Conservation (phyloP, 2,888 invertebrate genomes). For the Athripsodes cinereus region DNA sequence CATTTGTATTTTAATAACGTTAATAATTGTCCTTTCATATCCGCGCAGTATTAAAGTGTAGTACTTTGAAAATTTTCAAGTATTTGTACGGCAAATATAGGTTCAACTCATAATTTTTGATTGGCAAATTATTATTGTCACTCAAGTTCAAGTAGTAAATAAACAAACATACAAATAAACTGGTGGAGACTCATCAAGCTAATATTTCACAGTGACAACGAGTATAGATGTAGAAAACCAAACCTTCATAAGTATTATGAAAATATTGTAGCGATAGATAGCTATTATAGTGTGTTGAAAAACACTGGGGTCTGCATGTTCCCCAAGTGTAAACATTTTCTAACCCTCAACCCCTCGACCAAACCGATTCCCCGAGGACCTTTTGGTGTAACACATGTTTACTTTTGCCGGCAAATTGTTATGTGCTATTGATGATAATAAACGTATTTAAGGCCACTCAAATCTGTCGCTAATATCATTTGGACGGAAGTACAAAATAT, state of each 20-base stretch:
- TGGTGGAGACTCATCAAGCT: too few species aligned
- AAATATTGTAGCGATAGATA: neutral
- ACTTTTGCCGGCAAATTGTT: slow-evolving; percentile 23
- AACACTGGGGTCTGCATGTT: neutral
- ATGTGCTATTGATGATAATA: slow-evolving; percentile 24
- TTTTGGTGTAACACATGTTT: slow-evolving; percentile 23
- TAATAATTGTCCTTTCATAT: too few species aligned
- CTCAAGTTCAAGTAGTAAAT: too few species aligned
- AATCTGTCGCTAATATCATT: slow-evolving; percentile 11
- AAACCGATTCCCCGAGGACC: slow-evolving; percentile 7
- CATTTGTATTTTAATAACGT: too few species aligned
- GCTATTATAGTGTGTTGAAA: neutral
- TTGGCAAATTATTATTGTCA: too few species aligned
- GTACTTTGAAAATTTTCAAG: too few species aligned
- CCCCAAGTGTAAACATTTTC: neutral
- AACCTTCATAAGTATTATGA: neutral
- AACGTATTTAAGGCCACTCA: slow-evolving; percentile 20
- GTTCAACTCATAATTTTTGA: too few species aligned
- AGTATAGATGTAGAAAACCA: neutral
- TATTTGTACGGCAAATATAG: too few species aligned
- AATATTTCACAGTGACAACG: neutral
- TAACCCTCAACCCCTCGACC: neutral
- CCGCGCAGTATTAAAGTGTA: too few species aligned
- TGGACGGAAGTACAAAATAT: neutral
- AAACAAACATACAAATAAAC: too few species aligned